A percentile compares a stretch with the other conserved stretches of the same genome.
Conservation (phyloP, 2,797 vertebrate species). For the Macrochelys suwanniensis region DNA sequence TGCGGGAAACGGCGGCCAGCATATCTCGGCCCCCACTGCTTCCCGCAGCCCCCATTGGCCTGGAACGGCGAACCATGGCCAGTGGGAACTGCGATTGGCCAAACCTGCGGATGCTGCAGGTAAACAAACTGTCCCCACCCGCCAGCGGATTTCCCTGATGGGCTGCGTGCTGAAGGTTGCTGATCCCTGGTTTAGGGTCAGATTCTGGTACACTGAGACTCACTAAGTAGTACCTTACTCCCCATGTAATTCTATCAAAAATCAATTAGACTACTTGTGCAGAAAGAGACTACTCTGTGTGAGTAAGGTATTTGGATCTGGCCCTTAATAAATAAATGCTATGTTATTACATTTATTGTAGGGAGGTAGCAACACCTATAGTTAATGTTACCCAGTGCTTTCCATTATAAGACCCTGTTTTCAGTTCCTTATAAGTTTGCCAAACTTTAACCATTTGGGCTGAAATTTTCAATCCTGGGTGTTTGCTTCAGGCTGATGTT, state of each 20-base stretch:
- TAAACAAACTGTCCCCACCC: too few species aligned
- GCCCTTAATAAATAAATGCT: not conserved
- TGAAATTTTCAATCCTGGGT: not conserved
- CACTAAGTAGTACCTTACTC: not conserved
- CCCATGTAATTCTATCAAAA: not conserved
- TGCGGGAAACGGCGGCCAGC: too few species aligned
- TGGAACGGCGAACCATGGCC: too few species aligned
- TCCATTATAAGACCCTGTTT: rapidly evolving
- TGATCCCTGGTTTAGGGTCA: not conserved
- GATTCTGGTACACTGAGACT: not conserved
- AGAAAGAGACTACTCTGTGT: not conserved
- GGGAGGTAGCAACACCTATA: not conserved
- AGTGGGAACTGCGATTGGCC: too few species aligned
- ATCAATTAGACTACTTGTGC: not conserved
- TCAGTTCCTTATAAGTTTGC: not conserved
- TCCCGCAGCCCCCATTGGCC: too few species aligned
- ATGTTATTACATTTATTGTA: not conserved
- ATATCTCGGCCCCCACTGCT: too few species aligned
- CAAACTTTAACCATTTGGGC: not conserved
- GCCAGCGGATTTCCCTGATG: too few species aligned
- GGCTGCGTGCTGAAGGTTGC: too few species aligned
- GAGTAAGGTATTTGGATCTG: not conserved
- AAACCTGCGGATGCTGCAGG: too few species aligned
- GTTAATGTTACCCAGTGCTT: not conserved
- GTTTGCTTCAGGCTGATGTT: not conserved